phyloP scores from a whole-genome alignment of 2,888 invertebrate genomes.

The Eudasyphora cyanicolor region DNA sequence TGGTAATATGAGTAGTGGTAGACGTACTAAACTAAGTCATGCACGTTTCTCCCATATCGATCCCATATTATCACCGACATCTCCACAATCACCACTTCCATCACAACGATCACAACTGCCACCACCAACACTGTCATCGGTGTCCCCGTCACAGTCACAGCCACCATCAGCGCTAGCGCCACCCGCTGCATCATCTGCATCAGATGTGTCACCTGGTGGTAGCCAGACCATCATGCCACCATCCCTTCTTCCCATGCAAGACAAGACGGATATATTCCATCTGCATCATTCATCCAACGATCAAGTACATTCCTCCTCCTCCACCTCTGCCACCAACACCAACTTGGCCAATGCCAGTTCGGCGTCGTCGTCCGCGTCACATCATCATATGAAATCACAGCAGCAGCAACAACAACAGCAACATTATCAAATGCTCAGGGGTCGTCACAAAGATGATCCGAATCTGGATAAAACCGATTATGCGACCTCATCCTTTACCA shows the following conservation, averaged over 20 bases:
- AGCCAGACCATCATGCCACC: slow-evolving; percentile 47
- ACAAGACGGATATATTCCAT: slow-evolving; percentile 65
- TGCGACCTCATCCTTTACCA: slow-evolving; percentile 70
- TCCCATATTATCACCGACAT: slow-evolving; percentile 50
- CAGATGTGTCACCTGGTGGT: slow-evolving; percentile 56
- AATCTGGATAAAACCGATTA: slow-evolving; percentile 69
- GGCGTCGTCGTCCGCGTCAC: no score
- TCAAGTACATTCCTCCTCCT: slow-evolving; percentile 51
- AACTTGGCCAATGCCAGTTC: slow-evolving; percentile 20
- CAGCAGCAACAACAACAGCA: slow-evolving; percentile 53
- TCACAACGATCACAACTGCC: slow-evolving; percentile 5
- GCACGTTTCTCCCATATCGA: slow-evolving; percentile 60
- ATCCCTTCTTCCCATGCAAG: slow-evolving; percentile 57
- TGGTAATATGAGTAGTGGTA: slow-evolving; percentile 45
- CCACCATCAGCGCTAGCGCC: slow-evolving; percentile 45
- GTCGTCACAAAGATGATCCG: slow-evolving; percentile 60
- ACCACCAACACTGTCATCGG: not conserved
- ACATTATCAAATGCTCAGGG: slow-evolving; percentile 59
- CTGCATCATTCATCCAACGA: slow-evolving; percentile 56
- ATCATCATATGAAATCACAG: slow-evolving; percentile 57
- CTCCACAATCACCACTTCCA: slow-evolving; percentile 21
- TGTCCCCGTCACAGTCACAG: slow-evolving; percentile 13
- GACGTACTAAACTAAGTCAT: slow-evolving; percentile 59
- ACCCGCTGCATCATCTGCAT: slow-evolving; percentile 60
- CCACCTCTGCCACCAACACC: slow-evolving; percentile 22